Evolutionary conservation across 2,113 vertebrate genomes (phyloP), one percentile per base, ranked within the genome.

Genomic region (Phylloscopus trochilus): DNA sequence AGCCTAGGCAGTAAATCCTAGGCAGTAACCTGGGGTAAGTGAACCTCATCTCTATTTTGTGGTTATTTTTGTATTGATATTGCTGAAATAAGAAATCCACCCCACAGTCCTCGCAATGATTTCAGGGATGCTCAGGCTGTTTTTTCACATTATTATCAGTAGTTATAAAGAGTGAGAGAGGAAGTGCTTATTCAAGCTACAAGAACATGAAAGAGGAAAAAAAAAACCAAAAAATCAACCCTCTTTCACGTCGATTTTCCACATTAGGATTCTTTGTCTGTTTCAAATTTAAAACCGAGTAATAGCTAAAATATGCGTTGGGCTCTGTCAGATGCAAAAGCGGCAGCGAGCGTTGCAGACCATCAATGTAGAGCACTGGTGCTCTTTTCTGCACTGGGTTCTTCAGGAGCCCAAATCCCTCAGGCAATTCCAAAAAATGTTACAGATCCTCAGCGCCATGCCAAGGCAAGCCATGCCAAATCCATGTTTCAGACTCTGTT

Each of bases 261-360:
- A 83, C 81, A 85, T 75, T 92, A 80, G 94, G 94, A 82, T 74
- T 52, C 79, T 95, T 69, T 51, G 64, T 31, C 76, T 83, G 82
- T 73, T 91, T 84, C 79, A 78, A 66, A 91, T 95, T 82, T 77
- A 56, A 87, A 84, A 70, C 41, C n/a, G 12, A 86, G 23, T 22
- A 80, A 66, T 14, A 37, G 53, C 49, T 60, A 46, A 83, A 62
- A 90, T 24, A 15, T 7, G 70, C 79, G 28, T 6, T 6, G 69
- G 28, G 44, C 6, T 41, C 46, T 85, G 30, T 41, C 21, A 46
- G 60, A 12, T 14, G 16, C 20, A 24, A 19, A 56, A 60, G 81
- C 90, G 78, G 64, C 21, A 16, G 19, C 3, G 37, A 35, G 75
- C 4, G 6, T 0, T 58, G 73, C 76, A 82, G 74, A n/a, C 23